Percentiles rank a stretch among this genome's conserved stretches.
Evolutionary conservation across 2,888 invertebrate species (phyloP).

Genomic region (Limenitis camilla): DNA sequence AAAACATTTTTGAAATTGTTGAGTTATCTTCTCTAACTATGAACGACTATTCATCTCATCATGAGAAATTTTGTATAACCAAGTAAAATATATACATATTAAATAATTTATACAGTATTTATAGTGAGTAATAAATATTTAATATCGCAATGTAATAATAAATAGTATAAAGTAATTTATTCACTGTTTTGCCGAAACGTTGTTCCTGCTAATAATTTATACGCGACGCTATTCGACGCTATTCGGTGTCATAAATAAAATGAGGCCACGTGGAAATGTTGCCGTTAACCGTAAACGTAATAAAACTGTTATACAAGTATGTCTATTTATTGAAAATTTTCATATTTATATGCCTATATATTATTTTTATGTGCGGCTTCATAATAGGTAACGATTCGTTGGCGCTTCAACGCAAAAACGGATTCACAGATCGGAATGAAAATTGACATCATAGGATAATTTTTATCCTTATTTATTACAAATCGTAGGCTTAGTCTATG

Average conservation of each 20-base stretch:
- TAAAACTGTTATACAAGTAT: constrained; percentile 15
- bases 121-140: neutral
- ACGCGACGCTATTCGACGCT: constrained; percentile 18
- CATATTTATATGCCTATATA: constrained; percentile 6
- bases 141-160: constrained; percentile 3
- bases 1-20: no score
- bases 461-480: no score
- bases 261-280: constrained; percentile 18
- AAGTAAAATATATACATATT: no score
- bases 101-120: neutral
- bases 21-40: no score
- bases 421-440: no score
- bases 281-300: constrained; percentile 13
- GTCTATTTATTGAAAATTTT: constrained; percentile 6
- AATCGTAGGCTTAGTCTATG: no score
- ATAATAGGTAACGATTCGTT: no score
- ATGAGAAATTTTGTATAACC: no score
- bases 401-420: no score
- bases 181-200: constrained; percentile 10
- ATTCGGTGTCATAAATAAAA: constrained; percentile 24
- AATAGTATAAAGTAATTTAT: constrained; percentile 7
- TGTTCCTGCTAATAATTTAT: constrained; percentile 18
- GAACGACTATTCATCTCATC: no score
- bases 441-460: no score
- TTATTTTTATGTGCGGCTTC: neutral